A percentile compares a stretch with the other conserved stretches of the same genome.
These are phyloP conservation scores for Iselma pallidipennis DNA, from an alignment of 2,888 invertebrate genomes.

Conservation along the genomic window DNA sequence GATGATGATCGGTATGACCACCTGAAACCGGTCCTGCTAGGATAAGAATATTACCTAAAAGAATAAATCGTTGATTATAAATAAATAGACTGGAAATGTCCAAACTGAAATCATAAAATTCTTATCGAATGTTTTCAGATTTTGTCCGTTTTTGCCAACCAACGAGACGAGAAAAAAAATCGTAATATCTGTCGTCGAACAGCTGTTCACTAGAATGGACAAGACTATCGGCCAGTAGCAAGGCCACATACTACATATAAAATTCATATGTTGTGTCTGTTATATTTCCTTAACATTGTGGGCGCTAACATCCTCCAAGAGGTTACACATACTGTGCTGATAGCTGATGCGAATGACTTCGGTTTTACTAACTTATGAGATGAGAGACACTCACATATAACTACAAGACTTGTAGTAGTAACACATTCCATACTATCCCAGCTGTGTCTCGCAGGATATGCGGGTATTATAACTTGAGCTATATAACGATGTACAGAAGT, in stretches of 20 bases:
- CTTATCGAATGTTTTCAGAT: neutral
- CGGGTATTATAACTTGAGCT: constrained; percentile 24
- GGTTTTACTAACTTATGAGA: constrained; percentile 13
- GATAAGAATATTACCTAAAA: too few relatives aligned
- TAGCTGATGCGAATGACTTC: constrained; percentile 25
- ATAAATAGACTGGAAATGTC: too few relatives aligned
- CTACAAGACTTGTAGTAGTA: neutral
- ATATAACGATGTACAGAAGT: constrained; percentile 22
- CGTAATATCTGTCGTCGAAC: neutral
- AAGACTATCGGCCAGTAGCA: constrained; percentile 18
- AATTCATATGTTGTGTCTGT: constrained; percentile 9
- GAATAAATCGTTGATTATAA: too few relatives aligned
- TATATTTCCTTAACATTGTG: constrained; percentile 14
- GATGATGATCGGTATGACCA: too few relatives aligned
- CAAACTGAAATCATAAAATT: neutral
- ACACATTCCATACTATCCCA: constrained; percentile 7
- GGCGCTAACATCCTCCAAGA: constrained; percentile 9
- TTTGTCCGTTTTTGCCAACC: neutral
- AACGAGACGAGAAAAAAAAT: neutral
- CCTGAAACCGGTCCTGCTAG: too few relatives aligned
- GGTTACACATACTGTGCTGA: constrained; percentile 6
- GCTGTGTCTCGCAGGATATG: constrained; percentile 23
- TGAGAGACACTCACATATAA: neutral
- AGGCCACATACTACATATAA: constrained; percentile 5
- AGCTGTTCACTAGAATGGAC: constrained; percentile 5